phyloP scores from a whole-genome alignment of 2,113 vertebrate genomes.

The Montifringilla adamsi region DNA sequence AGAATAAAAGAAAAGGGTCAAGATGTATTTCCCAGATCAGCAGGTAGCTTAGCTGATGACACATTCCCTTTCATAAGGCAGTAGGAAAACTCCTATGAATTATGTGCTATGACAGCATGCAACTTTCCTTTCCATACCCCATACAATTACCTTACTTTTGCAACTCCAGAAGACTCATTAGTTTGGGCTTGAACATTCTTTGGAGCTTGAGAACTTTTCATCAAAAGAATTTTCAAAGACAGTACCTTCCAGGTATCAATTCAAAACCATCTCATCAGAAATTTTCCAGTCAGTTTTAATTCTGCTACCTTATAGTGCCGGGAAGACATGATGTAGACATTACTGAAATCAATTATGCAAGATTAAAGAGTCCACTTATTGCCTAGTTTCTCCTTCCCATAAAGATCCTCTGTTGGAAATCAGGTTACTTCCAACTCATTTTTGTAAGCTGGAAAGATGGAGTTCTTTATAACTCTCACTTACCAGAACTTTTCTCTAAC shows the following conservation, averaged over 20 bases:
- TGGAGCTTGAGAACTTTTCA: neutral
- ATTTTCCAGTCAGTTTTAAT: neutral
- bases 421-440: neutral
- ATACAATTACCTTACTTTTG: neutral
- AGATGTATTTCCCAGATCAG: neutral
- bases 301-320: neutral
- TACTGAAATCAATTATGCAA: neutral
- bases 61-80: neutral
- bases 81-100: neutral
- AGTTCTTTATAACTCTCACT: neutral
- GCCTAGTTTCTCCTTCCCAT: neutral
- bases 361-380: neutral
- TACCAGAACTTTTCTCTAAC: neutral
- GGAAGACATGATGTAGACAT: neutral
- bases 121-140: neutral
- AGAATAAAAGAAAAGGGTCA: neutral
- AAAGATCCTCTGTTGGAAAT: neutral
- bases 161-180: neutral
- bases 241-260: neutral
- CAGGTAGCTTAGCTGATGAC: neutral
- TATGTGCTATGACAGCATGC: neutral
- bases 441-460: neutral
- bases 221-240: neutral
- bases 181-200: neutral
- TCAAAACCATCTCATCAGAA: neutral